phyloP scores from a whole-genome alignment of 2,113 vertebrate species.

The Corythaeola cristata region DNA sequence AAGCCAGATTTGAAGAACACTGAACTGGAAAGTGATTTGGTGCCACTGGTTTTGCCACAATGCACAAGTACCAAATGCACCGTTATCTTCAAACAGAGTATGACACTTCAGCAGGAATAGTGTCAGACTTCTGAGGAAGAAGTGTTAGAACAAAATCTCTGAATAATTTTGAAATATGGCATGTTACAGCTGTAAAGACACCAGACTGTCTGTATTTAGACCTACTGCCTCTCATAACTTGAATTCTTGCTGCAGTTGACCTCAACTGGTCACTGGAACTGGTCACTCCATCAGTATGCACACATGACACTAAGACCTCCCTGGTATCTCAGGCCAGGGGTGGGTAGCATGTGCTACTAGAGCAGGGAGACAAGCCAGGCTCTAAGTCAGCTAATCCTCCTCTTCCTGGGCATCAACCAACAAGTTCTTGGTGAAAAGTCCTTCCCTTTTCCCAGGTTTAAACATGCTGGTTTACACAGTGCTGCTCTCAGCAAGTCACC shows the following conservation, averaged over 20 bases:
- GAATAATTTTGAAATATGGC: not conserved
- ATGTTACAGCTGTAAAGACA: not conserved
- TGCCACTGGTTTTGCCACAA: not conserved
- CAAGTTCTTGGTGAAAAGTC: not conserved
- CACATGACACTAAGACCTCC: not conserved
- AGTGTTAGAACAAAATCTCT: not conserved
- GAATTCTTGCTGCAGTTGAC: not conserved
- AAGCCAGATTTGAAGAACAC: not conserved
- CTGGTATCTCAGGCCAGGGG: not conserved
- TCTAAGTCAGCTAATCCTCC: not conserved
- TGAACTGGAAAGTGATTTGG: not conserved
- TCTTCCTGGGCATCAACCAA: not conserved
- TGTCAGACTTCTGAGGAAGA: not conserved
- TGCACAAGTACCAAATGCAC: not conserved
- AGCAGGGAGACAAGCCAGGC: not conserved
- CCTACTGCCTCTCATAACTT: not conserved
- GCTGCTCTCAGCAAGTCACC: not conserved
- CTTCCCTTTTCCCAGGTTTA: not conserved
- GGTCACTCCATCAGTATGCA: accelerated
- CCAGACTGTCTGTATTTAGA: not conserved
- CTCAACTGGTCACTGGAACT: not conserved
- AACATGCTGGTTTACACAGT: not conserved
- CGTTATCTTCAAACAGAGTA: not conserved
- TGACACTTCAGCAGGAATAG: not conserved
- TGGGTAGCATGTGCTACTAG: not conserved